Conservation (phyloP, 2,888 invertebrate species). For the Amaurobius ferox region DNA sequence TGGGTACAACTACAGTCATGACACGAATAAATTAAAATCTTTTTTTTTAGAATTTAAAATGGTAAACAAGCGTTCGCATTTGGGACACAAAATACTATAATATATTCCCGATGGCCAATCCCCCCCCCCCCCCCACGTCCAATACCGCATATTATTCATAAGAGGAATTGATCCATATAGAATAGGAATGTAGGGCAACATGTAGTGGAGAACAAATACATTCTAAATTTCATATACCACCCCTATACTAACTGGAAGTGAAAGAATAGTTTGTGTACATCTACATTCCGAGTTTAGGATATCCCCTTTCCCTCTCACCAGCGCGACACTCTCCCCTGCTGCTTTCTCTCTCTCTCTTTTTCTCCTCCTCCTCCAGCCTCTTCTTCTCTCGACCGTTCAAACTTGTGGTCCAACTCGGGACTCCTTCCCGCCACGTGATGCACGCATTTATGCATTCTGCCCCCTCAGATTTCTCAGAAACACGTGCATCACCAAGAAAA, state of each 20-base stretch:
- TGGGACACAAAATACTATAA: no score
- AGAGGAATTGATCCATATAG: no score
- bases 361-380: background rate
- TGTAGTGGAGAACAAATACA: no score
- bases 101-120: no score
- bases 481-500: background rate
- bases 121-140: no score
- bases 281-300: conserved; percentile 10
- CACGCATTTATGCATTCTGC: background rate
- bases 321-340: background rate
- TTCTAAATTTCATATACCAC: background rate
- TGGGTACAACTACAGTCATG: no score
- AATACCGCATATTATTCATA: no score
- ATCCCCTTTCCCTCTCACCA: conserved; percentile 7
- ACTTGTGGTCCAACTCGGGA: background rate
- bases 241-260: background rate
- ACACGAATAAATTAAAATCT: no score
- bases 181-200: no score
- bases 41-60: no score
- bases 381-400: background rate
- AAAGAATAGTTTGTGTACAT: conserved; percentile 17
- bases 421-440: background rate
- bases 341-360: no score
- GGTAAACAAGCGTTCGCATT: no score
- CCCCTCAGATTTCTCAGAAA: background rate